Percentiles rank a stretch among this genome's conserved stretches.
phyloP scores from a whole-genome alignment of 2,113 vertebrate species.

The Capricornis sumatraensis region DNA sequence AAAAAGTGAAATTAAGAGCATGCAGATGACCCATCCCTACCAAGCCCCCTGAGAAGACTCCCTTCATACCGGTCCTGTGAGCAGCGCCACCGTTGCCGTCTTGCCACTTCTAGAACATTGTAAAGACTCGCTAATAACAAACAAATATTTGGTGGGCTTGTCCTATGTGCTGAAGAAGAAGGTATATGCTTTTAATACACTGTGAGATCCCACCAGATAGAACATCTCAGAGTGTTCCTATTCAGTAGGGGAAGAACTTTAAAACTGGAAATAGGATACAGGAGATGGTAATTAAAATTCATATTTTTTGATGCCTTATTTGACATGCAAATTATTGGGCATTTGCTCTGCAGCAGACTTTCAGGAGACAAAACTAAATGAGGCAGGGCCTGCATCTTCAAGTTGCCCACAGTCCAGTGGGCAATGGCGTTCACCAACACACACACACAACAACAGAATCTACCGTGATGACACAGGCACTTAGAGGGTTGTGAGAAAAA shows the following conservation, averaged over 20 bases:
- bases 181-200: not conserved
- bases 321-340: not conserved
- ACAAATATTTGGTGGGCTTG: not conserved
- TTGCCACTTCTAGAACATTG: not conserved
- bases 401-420: not conserved
- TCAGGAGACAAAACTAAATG: not conserved
- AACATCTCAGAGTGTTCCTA: not conserved
- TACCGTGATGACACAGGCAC: accelerated
- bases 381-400: not conserved
- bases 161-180: not conserved
- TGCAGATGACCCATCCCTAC: too few species aligned
- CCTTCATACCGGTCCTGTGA: accelerated
- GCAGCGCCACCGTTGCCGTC: not conserved
- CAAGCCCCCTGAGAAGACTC: not conserved
- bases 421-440: not conserved
- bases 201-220: not conserved
- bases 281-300: not conserved
- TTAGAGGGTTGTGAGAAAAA: not conserved
- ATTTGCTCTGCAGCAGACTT: not conserved
- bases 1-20: not conserved
- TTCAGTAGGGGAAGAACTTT: not conserved
- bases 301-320: not conserved
- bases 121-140: not conserved
- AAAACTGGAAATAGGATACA: not conserved
- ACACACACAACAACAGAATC: not conserved